phyloP scores from a whole-genome alignment of 2,888 invertebrate species.

The Eugnorisma glareosa region DNA sequence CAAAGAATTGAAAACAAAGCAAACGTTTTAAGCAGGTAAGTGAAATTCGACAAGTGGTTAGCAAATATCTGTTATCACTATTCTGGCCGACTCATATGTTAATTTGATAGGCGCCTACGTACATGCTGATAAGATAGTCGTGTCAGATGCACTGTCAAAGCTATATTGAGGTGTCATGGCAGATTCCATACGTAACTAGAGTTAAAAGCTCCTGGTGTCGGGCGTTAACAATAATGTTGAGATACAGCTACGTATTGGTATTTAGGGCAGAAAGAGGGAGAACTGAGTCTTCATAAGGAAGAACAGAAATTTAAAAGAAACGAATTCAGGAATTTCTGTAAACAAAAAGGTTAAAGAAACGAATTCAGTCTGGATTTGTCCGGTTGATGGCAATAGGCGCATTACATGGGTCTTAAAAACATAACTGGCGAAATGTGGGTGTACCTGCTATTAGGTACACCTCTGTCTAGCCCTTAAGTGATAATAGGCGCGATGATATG shows the following conservation, averaged over 20 bases:
- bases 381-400: no score
- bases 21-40: slow-evolving; percentile 47
- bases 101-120: slow-evolving; percentile 62
- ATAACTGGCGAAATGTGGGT: no score
- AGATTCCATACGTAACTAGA: slow-evolving; percentile 36
- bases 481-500: no score
- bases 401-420: no score
- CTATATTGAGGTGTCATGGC: slow-evolving; percentile 52
- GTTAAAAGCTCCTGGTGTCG: slow-evolving; percentile 32
- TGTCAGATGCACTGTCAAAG: slow-evolving; percentile 48
- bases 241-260: background rate
- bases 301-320: no score
- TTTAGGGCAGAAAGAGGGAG: background rate
- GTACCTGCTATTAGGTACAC: no score
- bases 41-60: slow-evolving; percentile 52
- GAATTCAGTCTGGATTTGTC: no score
- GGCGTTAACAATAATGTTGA: background rate
- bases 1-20: slow-evolving; percentile 22
- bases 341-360: no score
- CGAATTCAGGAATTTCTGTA: no score
- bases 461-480: no score
- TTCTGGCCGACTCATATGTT: slow-evolving; percentile 43
- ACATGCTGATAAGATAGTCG: slow-evolving; percentile 57
- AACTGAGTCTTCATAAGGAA: background rate
- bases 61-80: slow-evolving; percentile 55